These are phyloP conservation scores for Leptinotarsa peninsularis DNA, from an alignment of 2,888 invertebrate genomes.

Conservation along the genomic window DNA sequence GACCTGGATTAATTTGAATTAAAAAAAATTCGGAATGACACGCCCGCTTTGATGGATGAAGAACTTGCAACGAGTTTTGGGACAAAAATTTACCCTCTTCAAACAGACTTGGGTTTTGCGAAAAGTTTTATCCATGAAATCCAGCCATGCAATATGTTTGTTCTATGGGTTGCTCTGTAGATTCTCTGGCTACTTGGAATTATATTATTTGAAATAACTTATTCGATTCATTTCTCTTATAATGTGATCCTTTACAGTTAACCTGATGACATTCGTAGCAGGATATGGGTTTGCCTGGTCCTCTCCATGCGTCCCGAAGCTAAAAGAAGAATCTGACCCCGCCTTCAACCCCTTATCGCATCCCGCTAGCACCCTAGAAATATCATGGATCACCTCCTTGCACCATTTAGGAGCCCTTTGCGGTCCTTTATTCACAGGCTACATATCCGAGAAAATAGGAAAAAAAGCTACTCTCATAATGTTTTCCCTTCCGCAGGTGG, in stretches of 20 bases:
- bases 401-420: slow-evolving; percentile 51
- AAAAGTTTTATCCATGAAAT: too few species aligned
- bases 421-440: slow-evolving; percentile 52
- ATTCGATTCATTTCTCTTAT: not conserved
- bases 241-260: slow-evolving; percentile 45
- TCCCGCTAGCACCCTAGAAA: slow-evolving; percentile 47
- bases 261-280: slow-evolving; percentile 49
- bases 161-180: too few species aligned
- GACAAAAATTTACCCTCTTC: too few species aligned
- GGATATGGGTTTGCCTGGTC: slow-evolving; percentile 54
- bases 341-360: slow-evolving; percentile 49
- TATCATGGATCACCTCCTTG: slow-evolving; percentile 54
- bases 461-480: slow-evolving; percentile 76
- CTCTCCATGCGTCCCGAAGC: slow-evolving; percentile 52
- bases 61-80: too few species aligned
- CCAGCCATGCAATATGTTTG: too few species aligned
- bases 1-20: too few species aligned
- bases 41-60: too few species aligned
- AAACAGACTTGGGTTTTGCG: too few species aligned
- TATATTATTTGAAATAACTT: too few species aligned
- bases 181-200: too few species aligned
- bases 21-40: too few species aligned
- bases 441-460: slow-evolving; percentile 64
- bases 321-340: slow-evolving; percentile 42
- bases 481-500: slow-evolving; percentile 73